Base-by-base conservation (phyloP, 2,113 vertebrate species). In the Mastomys coucha region DNA sequence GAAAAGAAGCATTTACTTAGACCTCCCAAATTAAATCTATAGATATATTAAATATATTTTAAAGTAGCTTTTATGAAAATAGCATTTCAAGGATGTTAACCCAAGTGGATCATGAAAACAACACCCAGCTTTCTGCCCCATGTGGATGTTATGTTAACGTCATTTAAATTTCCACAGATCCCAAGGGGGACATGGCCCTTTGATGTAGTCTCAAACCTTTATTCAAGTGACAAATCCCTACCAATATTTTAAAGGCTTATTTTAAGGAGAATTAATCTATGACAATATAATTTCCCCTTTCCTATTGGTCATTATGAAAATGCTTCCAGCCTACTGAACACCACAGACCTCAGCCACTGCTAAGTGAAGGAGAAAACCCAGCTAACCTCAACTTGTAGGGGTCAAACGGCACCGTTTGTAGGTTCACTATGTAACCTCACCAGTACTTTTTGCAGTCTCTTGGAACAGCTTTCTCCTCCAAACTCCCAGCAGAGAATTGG, bases 221-320 rank as follows among this genome's bases (percentile, higher is more conserved):
- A 80, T 94, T 73, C 82, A 67, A 91, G 95, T 94, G 97, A 96
- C 96, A 97, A 96, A 97, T 95, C 97, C 96, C 93, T 78, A 70
- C 91, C 60, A 77, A 91, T 97, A 96, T 75, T 96, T 96, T 96
- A 85, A 91, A 93, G 85, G 67, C 91, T 89, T 92, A 92, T 93
- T 96, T 88, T 69, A 73, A 92, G 93, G 87, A 95, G 88, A 92
- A 95, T 84, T 93, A 76, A 97, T 95, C 95, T 93, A 93, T 77
- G 93, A 93, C 93, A 96, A 96, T 92, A 95, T 89, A 94, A 97
- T 94, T 97, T 89, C 90, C 88, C 22, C 24, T 87, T 92, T 93
- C 89, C 87, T 85, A n/a, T 58, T 89, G 78, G 91, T 49, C 49
- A 0, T 26, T 58, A 53, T 13, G 91, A 88, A 33, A 65, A 76